Conservation (phyloP, 2,888 invertebrate species). For the Gibbula magus region DNA sequence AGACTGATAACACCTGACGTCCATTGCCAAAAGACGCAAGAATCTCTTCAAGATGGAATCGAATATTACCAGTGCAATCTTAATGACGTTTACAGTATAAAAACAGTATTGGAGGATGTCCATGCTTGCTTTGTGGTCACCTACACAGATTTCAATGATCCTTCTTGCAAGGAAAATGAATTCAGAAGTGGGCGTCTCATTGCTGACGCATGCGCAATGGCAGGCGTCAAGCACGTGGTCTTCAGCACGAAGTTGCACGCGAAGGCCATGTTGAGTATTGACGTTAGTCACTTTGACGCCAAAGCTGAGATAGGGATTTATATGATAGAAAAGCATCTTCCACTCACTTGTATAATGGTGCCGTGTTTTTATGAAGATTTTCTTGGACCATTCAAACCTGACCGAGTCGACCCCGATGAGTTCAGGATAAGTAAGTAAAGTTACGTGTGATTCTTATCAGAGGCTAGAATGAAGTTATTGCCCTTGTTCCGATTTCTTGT, state of each 20-base stretch:
- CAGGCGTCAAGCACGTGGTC: slow-evolving; percentile 61
- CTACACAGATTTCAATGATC: slow-evolving; percentile 59
- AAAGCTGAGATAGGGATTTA: slow-evolving; percentile 67
- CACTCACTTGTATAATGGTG: slow-evolving; percentile 64
- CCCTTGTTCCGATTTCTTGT: no score
- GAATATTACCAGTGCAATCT: slow-evolving; percentile 54
- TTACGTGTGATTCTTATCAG: no score
- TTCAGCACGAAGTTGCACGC: slow-evolving; percentile 69
- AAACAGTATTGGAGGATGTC: slow-evolving; percentile 29
- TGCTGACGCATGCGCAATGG: slow-evolving; percentile 62
- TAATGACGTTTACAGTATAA: slow-evolving; percentile 39
- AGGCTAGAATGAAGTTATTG: no score
- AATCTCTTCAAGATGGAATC: slow-evolving; percentile 44
- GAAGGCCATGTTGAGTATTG: slow-evolving; percentile 57
- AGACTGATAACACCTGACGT: slow-evolving; percentile 57
- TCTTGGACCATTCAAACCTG: slow-evolving; percentile 50
- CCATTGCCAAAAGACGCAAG: slow-evolving; percentile 45
- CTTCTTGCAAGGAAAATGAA: slow-evolving; percentile 62
- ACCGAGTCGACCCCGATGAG: background rate
- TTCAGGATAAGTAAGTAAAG: slow-evolving; percentile 8
- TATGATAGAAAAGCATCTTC: slow-evolving; percentile 57
- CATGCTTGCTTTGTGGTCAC: slow-evolving; percentile 66
- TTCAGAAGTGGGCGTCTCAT: slow-evolving; percentile 61
- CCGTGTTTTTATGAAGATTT: slow-evolving; percentile 68
- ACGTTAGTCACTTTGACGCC: slow-evolving; percentile 67